A percentile compares a stretch with the other conserved stretches of the same genome.
Evolutionary conservation across 2,797 vertebrate genomes (phyloP).

Genomic region (Chelon labrosus): DNA sequence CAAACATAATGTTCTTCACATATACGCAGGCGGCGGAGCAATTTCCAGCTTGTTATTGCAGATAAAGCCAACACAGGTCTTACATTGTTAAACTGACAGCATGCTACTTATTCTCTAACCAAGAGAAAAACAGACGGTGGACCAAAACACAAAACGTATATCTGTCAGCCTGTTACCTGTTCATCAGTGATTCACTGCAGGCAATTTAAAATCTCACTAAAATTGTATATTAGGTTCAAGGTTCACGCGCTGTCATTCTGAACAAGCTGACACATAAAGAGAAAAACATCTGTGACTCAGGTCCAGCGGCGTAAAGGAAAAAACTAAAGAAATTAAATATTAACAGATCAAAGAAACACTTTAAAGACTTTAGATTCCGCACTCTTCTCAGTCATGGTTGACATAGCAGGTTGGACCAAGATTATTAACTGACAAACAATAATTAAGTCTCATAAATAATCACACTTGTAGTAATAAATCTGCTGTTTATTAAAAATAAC

Average conservation of each 20-base stretch:
- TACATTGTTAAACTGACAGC: conserved; percentile 10
- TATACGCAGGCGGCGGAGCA: conserved; percentile 10
- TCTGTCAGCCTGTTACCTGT: not conserved
- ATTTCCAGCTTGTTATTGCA: conserved; percentile 26
- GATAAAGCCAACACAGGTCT: conserved; percentile 18
- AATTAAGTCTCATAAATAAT: too few relatives aligned
- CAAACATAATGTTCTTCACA: conserved; percentile 11
- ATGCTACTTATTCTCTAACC: not conserved
- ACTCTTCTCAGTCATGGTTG: too few relatives aligned
- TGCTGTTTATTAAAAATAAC: not conserved
- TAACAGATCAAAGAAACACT: too few relatives aligned
- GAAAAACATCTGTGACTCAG: too few relatives aligned
- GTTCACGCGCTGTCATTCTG: too few relatives aligned
- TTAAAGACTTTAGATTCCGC: too few relatives aligned
- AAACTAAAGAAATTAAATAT: too few relatives aligned
- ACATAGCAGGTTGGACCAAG: too few relatives aligned
- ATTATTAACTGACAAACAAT: too few relatives aligned
- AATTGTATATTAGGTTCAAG: not conserved
- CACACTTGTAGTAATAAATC: not conserved
- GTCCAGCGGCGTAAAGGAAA: too few relatives aligned
- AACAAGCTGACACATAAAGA: too few relatives aligned
- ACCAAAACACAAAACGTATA: not conserved
- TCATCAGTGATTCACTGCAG: not conserved
- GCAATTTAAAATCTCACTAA: too few relatives aligned
- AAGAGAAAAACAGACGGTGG: conserved; percentile 3